Evolutionary conservation across 2,113 vertebrate species (phyloP), one percentile per base, ranked within the genome.

Genomic region (Sardina pilchardus): DNA sequence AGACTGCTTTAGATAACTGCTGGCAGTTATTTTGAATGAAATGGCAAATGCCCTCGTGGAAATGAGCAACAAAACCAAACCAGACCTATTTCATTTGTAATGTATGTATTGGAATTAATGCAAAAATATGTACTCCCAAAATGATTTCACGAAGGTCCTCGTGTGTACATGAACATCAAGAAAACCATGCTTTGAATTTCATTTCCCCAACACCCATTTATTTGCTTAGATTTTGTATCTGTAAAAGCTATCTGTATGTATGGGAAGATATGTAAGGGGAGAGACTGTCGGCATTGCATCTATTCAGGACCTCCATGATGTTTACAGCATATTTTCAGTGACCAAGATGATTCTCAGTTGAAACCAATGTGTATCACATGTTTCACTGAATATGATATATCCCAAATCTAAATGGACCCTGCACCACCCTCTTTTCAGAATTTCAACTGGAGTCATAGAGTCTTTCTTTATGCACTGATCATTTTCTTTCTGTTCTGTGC

Each of bases 11-110:
- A 0, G 89, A 90, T 93, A 83, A 89, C 95, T 95, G 95, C 95
- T 94, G 95, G 95, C 95, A 95, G 94, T 90, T 81, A 90, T 89
- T 86, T 83, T 4, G n/a, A 89, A 90, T 86, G 45, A 78, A 85
- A 59, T 81, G 39, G 90, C 88, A 14, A 91, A 90, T 90, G 75
- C 85, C 85, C 30, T 47, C 53, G 45, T 84, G 83, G 86, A 88
- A 78, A 88, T 34, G 7, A 88, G 88, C 56, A 83, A 81, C 26
- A 78, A 82, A 83, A 59, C 82, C 81, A 84, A 86, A n/a, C 84
- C 67, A 42, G 82, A 86, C 59, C 50, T 47, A 30, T 71, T 30
- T 71, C 9, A 16, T 71, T 71, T 34, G 63, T 30, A 34, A 30
- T 71, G 63, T 71, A 26, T 71, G 45, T 53, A 47, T 83, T n/a